Conservation (phyloP, 2,113 vertebrate genomes). For the Neotoma lepida region DNA sequence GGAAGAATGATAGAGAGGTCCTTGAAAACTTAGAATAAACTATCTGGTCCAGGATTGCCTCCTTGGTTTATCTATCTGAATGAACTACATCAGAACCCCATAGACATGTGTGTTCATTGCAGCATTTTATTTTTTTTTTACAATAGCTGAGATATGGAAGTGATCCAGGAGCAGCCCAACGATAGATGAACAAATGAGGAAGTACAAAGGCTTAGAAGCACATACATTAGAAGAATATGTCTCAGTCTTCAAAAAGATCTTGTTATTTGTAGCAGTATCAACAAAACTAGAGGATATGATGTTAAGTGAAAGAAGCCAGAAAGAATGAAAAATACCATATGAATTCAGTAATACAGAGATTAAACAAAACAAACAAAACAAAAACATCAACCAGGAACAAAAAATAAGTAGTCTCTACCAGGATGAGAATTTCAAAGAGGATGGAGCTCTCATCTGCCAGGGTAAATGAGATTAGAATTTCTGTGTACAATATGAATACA, state of each 20-base stretch:
- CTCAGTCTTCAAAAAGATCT: background rate
- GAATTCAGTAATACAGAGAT: background rate
- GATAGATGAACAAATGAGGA: background rate
- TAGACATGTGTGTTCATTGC: background rate
- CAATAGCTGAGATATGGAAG: background rate
- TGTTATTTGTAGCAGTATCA: background rate
- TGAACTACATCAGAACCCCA: background rate
- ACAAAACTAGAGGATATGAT: background rate
- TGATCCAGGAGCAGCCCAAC: background rate
- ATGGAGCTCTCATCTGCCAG: background rate
- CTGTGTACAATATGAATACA: background rate
- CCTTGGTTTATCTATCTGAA: background rate
- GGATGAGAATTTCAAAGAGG: background rate
- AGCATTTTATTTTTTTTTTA: background rate
- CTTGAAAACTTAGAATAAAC: background rate
- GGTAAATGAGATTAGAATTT: background rate
- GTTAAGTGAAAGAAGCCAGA: background rate
- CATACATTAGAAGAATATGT: background rate
- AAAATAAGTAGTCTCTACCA: background rate
- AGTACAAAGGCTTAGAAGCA: background rate
- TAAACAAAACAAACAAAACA: background rate
- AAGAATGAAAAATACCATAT: too few relatives aligned
- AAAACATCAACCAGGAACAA: background rate
- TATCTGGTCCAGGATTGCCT: background rate
- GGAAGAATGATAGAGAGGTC: too few relatives aligned